Evolutionary conservation across 1,140 invertebrate species (phyloP), one percentile per base, ranked within the genome.

Genomic region (Drosophila grimshawi): DNA sequence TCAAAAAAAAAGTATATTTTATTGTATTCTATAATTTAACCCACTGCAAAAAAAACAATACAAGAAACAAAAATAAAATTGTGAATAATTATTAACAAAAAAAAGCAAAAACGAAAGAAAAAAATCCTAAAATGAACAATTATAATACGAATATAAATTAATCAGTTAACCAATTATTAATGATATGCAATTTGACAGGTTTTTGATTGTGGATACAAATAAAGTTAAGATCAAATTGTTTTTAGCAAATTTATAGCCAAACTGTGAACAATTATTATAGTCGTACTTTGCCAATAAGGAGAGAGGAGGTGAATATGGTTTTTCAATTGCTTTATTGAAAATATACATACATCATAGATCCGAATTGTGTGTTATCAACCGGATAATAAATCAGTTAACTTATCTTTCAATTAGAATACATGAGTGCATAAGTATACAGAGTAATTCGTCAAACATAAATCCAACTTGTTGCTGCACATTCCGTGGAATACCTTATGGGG

Each of bases 71-170:
- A 33, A 56, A 37, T 19, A 53, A 39, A 52, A 43, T 60, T 89
- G 83, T 88, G 83, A 88, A 89, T 89, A 76, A 85, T 89, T 89
- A 80, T 89, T 83, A 80, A 88, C 83, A 85, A 88, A 78, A 56
- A 19, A 0, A 19, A 19, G 19, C 19, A 64, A 32, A 67, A 63
- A 37, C 11, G 29, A 69, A 67, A 75, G 55, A 51, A 27, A 32
- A 75, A 60, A 51, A 27, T 27, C 48, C 66, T 52, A 53, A 68
- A 69, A n/a, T 67, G 66, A 79, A 76, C 53, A 46, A 67, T 75
- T 85, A 89, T 89, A 76, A 72, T 53, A 73, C 63, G 78, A 81
- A 61, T 67, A 81, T 76, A 70, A 66, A 79, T 70, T 77, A 57
- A 75, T 35, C 63, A 62, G 35, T 75, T 64, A 73, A 43, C 55